These are phyloP conservation scores for Piscicola geometra DNA, from an alignment of 2,888 invertebrate genomes.

Conservation along the genomic window DNA sequence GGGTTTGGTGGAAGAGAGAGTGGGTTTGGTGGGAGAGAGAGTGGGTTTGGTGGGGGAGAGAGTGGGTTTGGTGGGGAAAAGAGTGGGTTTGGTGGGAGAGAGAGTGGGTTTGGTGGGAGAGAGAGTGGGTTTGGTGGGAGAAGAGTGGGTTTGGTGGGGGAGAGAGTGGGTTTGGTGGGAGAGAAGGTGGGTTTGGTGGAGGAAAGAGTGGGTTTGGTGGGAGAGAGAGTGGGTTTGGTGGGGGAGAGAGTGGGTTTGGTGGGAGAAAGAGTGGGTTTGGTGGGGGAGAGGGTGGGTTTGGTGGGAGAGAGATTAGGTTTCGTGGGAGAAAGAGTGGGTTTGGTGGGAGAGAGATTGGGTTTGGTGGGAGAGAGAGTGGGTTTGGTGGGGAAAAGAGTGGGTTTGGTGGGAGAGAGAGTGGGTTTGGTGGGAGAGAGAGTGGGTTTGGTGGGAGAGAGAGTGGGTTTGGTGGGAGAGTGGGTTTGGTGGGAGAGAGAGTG, in stretches of 20 bases:
- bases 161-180: not conserved
- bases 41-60: not conserved
- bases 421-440: too few species aligned
- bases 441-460: not conserved
- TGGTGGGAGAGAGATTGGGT: not conserved
- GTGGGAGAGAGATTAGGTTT: too few species aligned
- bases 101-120: too few species aligned
- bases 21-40: not conserved
- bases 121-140: not conserved
- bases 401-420: too few species aligned
- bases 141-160: not conserved
- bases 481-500: not conserved
- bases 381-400: not conserved
- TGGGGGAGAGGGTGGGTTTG: not conserved
- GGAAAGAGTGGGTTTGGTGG: too few species aligned
- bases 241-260: not conserved
- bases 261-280: not conserved
- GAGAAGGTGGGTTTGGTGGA: too few species aligned
- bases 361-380: not conserved
- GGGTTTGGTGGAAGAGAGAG: too few species aligned
- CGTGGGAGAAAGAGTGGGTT: too few species aligned
- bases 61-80: not conserved
- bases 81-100: too few species aligned
- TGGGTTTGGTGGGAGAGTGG: not conserved
- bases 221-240: not conserved